Conservation (phyloP, 2,888 invertebrate genomes). For the Netelia inedita region DNA sequence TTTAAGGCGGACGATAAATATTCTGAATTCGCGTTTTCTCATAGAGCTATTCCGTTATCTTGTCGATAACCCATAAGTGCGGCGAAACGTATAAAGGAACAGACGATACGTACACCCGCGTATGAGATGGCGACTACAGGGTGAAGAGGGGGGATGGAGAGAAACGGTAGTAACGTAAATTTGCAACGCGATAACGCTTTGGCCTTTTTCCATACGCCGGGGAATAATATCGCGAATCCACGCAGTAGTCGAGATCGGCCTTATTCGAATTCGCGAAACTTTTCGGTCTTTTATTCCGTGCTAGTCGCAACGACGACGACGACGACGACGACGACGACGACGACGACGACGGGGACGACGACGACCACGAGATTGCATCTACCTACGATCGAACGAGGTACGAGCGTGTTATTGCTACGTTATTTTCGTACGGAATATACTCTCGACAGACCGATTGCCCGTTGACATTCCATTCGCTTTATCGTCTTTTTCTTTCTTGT, state of each 20-base stretch:
- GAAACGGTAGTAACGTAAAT: constrained; percentile 52
- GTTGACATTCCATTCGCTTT: constrained; percentile 56
- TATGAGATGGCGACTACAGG: constrained; percentile 37
- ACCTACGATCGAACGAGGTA: constrained; percentile 45
- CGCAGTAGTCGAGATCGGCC: constrained; percentile 31
- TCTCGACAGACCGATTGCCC: constrained; percentile 65
- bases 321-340: constrained; percentile 34
- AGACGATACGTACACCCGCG: constrained; percentile 38
- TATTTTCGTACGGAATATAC: constrained; percentile 58
- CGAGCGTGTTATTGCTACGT: constrained; percentile 59
- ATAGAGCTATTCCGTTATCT: constrained; percentile 25
- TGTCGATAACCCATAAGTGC: constrained; percentile 33
- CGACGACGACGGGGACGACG: constrained; percentile 31
- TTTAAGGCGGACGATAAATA: constrained; percentile 5
- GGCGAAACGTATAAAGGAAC: constrained; percentile 37
- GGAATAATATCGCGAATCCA: constrained; percentile 36
- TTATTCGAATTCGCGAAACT: constrained; percentile 56
- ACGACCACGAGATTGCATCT: constrained; percentile 61
- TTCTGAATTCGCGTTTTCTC: constrained; percentile 4
- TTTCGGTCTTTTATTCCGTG: constrained; percentile 43
- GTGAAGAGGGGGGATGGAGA: constrained; percentile 23
- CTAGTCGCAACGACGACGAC: constrained; percentile 40
- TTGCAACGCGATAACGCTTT: constrained; percentile 57
- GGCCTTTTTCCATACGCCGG: constrained; percentile 58
- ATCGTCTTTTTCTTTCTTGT: not conserved